These are phyloP conservation scores for Leucophenga montana DNA, from an alignment of 2,888 invertebrate genomes.

Conservation along the genomic window DNA sequence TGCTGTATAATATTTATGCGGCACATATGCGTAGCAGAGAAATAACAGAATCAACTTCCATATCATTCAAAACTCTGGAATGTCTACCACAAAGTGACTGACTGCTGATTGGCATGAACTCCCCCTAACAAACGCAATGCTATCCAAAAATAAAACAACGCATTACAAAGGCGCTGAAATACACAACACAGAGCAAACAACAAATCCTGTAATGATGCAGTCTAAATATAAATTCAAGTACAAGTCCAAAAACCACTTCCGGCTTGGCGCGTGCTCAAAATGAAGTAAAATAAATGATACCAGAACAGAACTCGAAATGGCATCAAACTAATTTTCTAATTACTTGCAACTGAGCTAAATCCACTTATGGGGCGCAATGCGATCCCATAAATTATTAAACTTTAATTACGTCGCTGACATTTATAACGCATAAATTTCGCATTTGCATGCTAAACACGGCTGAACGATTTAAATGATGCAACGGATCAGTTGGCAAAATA, in stretches of 20 bases:
- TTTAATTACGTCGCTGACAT: constrained; percentile 63
- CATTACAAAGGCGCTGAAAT: constrained; percentile 54
- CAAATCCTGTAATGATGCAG: background rate
- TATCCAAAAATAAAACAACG: constrained; percentile 16
- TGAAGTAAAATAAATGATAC: constrained; percentile 37
- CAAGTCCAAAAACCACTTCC: constrained; percentile 52
- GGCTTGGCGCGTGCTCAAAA: constrained; percentile 54
- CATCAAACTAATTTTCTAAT: constrained; percentile 63
- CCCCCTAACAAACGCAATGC: constrained; percentile 39
- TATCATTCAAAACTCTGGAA: too few species aligned
- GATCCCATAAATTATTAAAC: constrained; percentile 56
- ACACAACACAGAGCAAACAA: constrained; percentile 38
- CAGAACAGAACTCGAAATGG: constrained; percentile 41
- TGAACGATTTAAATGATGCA: background rate
- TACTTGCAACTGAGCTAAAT: constrained; percentile 40
- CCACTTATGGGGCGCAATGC: constrained; percentile 29
- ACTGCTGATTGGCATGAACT: constrained; percentile 57
- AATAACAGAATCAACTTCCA: background rate
- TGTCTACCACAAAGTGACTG: constrained; percentile 30
- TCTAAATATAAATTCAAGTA: constrained; percentile 45
- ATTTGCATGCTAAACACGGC: constrained; percentile 14
- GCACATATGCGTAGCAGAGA: constrained; percentile 1
- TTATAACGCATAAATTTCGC: constrained; percentile 54
- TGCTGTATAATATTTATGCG: too few species aligned
- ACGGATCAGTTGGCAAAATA: constrained; percentile 58